A percentile compares a stretch with the other conserved stretches of the same genome.
Evolutionary conservation across 2,797 vertebrate genomes (phyloP).

Genomic region (Argyrosomus regius): DNA sequence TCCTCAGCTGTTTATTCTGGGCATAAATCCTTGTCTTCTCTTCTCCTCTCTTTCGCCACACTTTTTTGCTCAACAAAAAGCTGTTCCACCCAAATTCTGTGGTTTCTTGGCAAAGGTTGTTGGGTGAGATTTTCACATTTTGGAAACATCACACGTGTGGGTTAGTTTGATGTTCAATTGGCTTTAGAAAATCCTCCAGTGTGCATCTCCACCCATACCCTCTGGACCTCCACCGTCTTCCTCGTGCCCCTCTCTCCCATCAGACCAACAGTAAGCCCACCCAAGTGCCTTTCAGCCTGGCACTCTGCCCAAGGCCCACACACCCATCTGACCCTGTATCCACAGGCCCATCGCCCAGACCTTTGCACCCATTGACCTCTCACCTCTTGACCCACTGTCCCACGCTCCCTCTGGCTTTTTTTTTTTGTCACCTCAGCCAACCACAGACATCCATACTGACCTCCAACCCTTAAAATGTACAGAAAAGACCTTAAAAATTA

Average conservation of each 20-base stretch:
- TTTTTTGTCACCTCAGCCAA: constrained; percentile 55
- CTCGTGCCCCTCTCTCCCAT: constrained; percentile 63
- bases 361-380: constrained; percentile 75
- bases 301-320: constrained; percentile 75
- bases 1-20: constrained; percentile 42
- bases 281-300: constrained; percentile 81
- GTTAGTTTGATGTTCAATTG: constrained; percentile 45
- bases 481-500: constrained; percentile 10
- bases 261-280: constrained; percentile 77
- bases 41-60: background rate
- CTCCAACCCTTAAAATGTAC: constrained; percentile 17
- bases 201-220: constrained; percentile 51
- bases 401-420: constrained; percentile 75
- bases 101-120: constrained; percentile 1
- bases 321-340: constrained; percentile 72
- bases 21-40: constrained; percentile 46
- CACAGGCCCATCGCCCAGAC: constrained; percentile 62
- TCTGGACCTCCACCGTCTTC: constrained; percentile 55
- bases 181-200: constrained; percentile 45
- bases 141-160: constrained; percentile 53
- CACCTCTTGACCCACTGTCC: constrained; percentile 79
- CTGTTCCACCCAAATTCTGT: constrained; percentile 5
- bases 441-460: constrained; percentile 19
- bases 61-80: background rate
- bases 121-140: constrained; percentile 45